Conservation (phyloP, 2,888 invertebrate genomes). For the Pegoplata infirma region DNA sequence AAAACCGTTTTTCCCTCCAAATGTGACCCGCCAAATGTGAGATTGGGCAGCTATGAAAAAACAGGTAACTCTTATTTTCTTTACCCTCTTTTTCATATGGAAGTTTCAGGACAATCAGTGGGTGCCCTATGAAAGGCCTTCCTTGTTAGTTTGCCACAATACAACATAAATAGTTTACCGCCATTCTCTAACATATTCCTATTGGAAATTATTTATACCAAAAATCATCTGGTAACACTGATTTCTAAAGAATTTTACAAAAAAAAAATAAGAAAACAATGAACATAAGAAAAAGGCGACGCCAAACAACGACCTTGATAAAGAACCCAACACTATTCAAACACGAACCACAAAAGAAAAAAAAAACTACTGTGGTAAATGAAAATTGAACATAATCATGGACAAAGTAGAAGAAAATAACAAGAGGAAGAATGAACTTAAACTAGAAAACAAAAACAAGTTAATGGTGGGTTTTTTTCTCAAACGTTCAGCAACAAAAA, state of each 20-base stretch:
- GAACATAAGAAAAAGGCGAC: conserved; percentile 61
- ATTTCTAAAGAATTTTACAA: conserved; percentile 17
- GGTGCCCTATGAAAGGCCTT: no score
- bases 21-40: no score
- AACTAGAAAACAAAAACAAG: conserved; percentile 15
- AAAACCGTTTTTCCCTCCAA: no score
- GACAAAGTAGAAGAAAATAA: conserved; percentile 39
- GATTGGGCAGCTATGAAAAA: no score
- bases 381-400: conserved; percentile 38
- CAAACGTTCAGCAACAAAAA: conserved; percentile 12
- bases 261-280: conserved; percentile 33
- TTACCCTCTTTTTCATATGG: no score
- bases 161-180: no score
- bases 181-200: no score
- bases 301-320: conserved; percentile 76
- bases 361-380: conserved; percentile 12
- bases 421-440: conserved; percentile 29
- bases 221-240: conserved; percentile 4
- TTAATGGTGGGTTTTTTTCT: conserved; percentile 25
- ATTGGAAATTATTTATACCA: no score
- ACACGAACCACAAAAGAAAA: conserved; percentile 23
- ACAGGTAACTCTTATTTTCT: no score
- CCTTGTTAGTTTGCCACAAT: no score
- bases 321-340: conserved; percentile 61
- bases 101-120: no score